Evolutionary conservation across 1,140 invertebrate genomes (phyloP), one percentile per base, ranked within the genome.

Genomic region (Zaprionus camerounensis): DNA sequence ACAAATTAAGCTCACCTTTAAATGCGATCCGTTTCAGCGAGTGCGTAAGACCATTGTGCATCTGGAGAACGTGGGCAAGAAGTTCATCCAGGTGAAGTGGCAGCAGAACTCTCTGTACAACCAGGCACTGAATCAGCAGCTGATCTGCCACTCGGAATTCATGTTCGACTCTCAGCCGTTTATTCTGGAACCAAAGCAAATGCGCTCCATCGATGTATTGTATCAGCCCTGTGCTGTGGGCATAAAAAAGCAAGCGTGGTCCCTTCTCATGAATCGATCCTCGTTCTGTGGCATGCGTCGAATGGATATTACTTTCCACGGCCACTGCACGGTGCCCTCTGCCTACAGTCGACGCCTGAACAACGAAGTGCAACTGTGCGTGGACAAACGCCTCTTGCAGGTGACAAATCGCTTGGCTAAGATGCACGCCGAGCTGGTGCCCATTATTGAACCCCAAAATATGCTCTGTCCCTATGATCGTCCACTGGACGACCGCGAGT

Each of bases 391-490:
- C 1, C 51, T 75, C 6, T 4, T 7, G 1, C 64, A 71, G 31
- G 41, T 81, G 12, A 26, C 75, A 2, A 15, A 57, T 0, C 49
- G 62, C 0, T 5, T 92, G 22, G n/a, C 73, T 2, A 17, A 41
- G 0, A 44, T 72, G 22, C 82, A 91, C 9, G 78, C 76, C n/a
- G 49, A 59, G 9, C 17, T 92, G 46, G 73, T 76, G 0, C 75
- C 83, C 5, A 58, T 82, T 0, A 57, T 91, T 11, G 59, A 78
- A 15, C 51, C 0, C n/a, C 56, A 2, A 13, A 67, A 12, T n/a
- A 15, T 70, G 4, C 15, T 34, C 5, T 92, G 91, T 63, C 91
- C 91, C n/a, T 92, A 91, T 36, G 58, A 80, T 44, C 75, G 83
- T 7, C 5, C 26, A 0, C 59, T 92, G 15, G 80, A 84, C 22